Evolutionary conservation across 2,888 invertebrate species (phyloP), one percentile per base, ranked within the genome.

Genomic region (Plebejus argus): DNA sequence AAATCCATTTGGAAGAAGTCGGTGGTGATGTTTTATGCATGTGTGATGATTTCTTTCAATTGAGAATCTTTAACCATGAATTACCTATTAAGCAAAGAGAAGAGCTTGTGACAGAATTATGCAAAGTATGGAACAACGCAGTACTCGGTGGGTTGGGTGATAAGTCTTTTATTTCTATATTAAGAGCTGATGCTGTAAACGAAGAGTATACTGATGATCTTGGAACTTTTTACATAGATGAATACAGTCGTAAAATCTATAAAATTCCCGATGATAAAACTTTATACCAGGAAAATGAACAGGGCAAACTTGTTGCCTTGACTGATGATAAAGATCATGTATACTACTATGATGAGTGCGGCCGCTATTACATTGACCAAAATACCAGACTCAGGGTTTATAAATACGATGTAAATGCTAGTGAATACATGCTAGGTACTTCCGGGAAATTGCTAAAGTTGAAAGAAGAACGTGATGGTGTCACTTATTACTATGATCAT

Each of bases 371-470:
- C 81, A 81, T 90, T 39, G 89, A 93, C 76, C 58, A 81, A 7
- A 87, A 85, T 78, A 88, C 88, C 35, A 88, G 87, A 81, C 88
- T 91, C 81, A 86, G 91, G 81, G 83, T 92, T 70, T 94, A 94
- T 79, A 94, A 92, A 87, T 90, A 91, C 78, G 87, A 89, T 81
- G 86, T 82, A 39, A 86, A 86, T 79, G 88, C 91, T 5, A 93
- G 93, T 82, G 94, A 94, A 82, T 94, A 91, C 79, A 89, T 92
- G 87, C 89, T 94, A 90, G 90, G 91, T 79, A 86, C 88, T n/a
- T 81, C 88, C 53, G 94, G 94, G 58, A 82, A 88, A 45, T 83
- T 94, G 74, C 78, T 93, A 76, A 93, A 94, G 85, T 81, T 87
- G 18, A 91, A 91, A 84, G 94, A 93, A 84, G 86, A 85, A 78